Conservation (phyloP, 92 coral and sea anemone genomes). For the Epizoanthus fatuus region DNA sequence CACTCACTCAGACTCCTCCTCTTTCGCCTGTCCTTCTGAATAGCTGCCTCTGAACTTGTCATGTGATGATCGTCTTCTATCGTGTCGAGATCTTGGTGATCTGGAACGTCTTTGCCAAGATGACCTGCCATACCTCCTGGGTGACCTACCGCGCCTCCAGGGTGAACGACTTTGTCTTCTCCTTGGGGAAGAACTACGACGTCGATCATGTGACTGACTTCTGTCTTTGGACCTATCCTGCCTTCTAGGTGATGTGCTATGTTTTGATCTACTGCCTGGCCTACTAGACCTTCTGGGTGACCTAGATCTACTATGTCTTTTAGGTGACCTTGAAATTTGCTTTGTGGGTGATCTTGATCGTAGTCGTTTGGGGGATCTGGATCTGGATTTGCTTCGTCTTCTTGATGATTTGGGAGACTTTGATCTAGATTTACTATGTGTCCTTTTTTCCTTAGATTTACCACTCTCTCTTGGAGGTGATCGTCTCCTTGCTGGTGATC, state of each 20-base stretch:
- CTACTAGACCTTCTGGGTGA: constrained; percentile 58
- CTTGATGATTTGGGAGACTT: constrained; percentile 39
- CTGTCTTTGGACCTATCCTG: constrained; percentile 19
- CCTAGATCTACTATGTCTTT: constrained; percentile 54
- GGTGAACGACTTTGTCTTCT: constrained; percentile 55
- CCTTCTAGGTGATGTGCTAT: constrained; percentile 46
- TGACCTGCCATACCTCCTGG: constrained; percentile 39
- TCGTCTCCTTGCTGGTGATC: constrained; percentile 1
- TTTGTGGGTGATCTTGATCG: constrained; percentile 43
- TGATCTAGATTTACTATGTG: constrained; percentile 52
- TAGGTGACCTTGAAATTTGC: constrained; percentile 53
- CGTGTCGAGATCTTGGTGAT: constrained; percentile 76
- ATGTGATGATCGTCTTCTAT: constrained; percentile 68
- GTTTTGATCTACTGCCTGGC: constrained; percentile 5
- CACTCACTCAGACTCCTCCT: constrained; percentile 86
- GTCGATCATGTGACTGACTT: constrained; percentile 46
- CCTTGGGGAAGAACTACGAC: constrained; percentile 68
- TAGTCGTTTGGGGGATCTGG: constrained; percentile 8
- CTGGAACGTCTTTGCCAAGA: constrained; percentile 54
- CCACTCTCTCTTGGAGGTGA: constrained; percentile 18
- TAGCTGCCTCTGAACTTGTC: constrained; percentile 85
- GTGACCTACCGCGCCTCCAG: constrained; percentile 75
- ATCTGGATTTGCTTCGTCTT: constrained; percentile 37
- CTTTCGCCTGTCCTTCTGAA: constrained; percentile 75
- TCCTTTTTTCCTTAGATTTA: constrained; percentile 35